Percentiles rank a stretch among this genome's conserved stretches.
phyloP scores from a whole-genome alignment of 2,888 invertebrate genomes.

The Agonopterix subpropinquella region DNA sequence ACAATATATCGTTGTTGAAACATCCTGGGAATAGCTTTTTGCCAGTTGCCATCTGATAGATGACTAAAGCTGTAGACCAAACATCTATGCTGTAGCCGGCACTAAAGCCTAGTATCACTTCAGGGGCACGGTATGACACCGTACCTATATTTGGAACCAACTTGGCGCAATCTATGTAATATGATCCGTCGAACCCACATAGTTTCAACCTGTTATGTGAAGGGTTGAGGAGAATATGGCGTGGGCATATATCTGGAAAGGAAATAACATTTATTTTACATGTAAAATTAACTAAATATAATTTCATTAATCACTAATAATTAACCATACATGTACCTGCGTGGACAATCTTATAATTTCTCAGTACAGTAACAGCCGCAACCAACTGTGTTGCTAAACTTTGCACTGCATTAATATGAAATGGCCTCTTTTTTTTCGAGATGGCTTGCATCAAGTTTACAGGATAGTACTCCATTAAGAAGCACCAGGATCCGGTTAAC shows the following conservation, averaged over 20 bases:
- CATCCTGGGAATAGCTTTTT: conserved; percentile 26
- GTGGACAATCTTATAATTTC: conserved; percentile 38
- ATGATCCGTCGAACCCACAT: conserved; percentile 45
- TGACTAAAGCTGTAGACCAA: conserved; percentile 46
- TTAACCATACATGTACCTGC: conserved; percentile 28
- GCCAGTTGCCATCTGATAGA: conserved; percentile 45
- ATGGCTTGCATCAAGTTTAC: conserved; percentile 32
- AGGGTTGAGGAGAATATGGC: conserved; percentile 41
- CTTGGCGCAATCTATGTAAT: conserved; percentile 10
- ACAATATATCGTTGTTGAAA: conserved; percentile 37
- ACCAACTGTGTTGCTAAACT: conserved; percentile 38
- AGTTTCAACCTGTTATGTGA: conserved; percentile 31
- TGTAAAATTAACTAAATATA: not conserved
- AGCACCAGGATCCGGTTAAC: conserved; percentile 26
- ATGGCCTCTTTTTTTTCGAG: conserved; percentile 15
- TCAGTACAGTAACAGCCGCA: conserved; percentile 36
- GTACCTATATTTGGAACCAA: conserved; percentile 27
- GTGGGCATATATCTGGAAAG: conserved; percentile 50
- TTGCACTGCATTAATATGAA: conserved; percentile 38
- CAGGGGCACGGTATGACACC: conserved; percentile 42
- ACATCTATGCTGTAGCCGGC: conserved; percentile 39
- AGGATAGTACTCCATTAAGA: conserved; percentile 45
- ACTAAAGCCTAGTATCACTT: conserved; percentile 42
- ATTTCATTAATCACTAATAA: not conserved
- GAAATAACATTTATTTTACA: not conserved